Base-by-base conservation (phyloP, 2,113 vertebrate species). In the Perccottus glenii region DNA sequence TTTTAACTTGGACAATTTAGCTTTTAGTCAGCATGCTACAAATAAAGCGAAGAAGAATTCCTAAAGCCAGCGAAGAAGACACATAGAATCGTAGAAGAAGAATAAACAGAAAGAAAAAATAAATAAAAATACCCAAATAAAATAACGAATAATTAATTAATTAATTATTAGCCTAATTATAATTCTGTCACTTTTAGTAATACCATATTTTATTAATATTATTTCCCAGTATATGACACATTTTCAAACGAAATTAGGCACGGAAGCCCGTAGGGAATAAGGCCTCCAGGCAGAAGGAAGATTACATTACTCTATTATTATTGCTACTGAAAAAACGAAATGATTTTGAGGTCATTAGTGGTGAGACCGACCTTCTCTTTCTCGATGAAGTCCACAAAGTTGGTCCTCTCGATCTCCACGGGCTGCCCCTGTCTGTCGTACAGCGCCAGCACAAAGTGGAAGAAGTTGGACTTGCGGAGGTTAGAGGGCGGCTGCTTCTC, bases 401-500 rank as follows among this genome's bases (percentile, higher is more conserved):
- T 95, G 53, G 96, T 99, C 88, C 96, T 94, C 91, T 98, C 97
- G 75, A 98, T 96, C 91, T 99, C 96, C 94, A 98, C 97, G 43
- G 97, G 97, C 88, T 99, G 97, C 73, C 97, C 97, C 92, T 98
- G 96, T 59, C 96, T 93, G 94, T 99, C 97, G 85, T 99, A 99
- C 60, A 98, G 92, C 65, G 97, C 97, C 92, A 99, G 89, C 78
- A 98, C 97, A 90, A 99, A 98, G 95, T 98, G 97, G 94, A 99
- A 98, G 93, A 99, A 99, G 95, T 99, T 99, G 93, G 97, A 99
- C 90, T 99, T 99, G 66, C 97, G 92, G 82, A 98, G 94, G 89
- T 98, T 99, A 88, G 97, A 97, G 64, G 97, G 97, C 75, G 97
- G 97, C 90, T 99, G 97, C 92, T 99, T 99, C 94, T 99, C 97